These are phyloP conservation scores for Pseudochromis fuscus DNA, from an alignment of 2,797 vertebrate genomes.

Conservation along the genomic window DNA sequence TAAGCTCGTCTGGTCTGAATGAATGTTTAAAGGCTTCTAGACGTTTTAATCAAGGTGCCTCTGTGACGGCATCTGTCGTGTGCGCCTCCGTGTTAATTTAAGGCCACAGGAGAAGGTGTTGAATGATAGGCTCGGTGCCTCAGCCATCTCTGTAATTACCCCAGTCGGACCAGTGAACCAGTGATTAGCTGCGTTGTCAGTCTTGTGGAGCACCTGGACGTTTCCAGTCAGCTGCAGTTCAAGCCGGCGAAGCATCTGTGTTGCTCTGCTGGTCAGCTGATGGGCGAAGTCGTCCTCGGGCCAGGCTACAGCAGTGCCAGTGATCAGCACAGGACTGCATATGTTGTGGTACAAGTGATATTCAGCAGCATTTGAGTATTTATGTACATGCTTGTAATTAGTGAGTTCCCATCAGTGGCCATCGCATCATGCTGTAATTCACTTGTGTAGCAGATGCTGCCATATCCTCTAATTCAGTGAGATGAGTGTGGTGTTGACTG, in stretches of 20 bases:
- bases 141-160: conserved; percentile 68
- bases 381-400: too few relatives aligned
- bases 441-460: not conserved
- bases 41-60: conserved; percentile 35
- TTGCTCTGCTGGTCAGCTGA: conserved; percentile 40
- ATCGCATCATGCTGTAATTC: not conserved
- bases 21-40: conserved; percentile 3
- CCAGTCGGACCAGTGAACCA: conserved; percentile 45
- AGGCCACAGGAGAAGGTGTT: conserved; percentile 41
- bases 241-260: conserved; percentile 6
- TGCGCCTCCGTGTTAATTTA: conserved; percentile 43
- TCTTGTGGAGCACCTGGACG: conserved; percentile 66
- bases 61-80: conserved; percentile 21
- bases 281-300: not conserved
- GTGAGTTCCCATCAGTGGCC: not conserved
- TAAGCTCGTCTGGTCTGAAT: not conserved
- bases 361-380: too few relatives aligned
- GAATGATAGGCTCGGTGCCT: conserved; percentile 57
- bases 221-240: conserved; percentile 38
- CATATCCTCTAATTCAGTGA: conserved; percentile 4
- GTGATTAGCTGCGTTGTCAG: conserved; percentile 61
- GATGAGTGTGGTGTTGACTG: conserved; percentile 15
- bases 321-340: too few relatives aligned
- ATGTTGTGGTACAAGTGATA: too few relatives aligned
- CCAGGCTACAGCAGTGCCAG: not conserved